A percentile compares a stretch with the other conserved stretches of the same genome.
Evolutionary conservation across 1,140 invertebrate genomes (phyloP).

Genomic region (Eulimnadia texana): DNA sequence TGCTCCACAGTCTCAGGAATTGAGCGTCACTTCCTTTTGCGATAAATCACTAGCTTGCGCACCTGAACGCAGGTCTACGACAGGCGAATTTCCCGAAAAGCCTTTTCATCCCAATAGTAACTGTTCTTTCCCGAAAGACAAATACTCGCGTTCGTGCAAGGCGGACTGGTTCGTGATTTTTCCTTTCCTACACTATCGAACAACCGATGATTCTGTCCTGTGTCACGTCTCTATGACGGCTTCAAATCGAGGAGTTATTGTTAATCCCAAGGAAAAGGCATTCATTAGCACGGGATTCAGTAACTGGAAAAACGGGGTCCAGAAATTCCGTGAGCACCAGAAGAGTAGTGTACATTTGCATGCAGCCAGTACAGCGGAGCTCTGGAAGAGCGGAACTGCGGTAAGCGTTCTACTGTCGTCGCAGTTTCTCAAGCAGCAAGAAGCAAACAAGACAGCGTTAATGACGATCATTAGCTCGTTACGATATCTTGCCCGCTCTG

Average conservation of each 20-base stretch:
- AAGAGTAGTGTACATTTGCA: not conserved
- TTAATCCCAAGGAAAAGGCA: not conserved
- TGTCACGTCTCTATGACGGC: too few relatives aligned
- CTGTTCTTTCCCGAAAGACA: too few relatives aligned
- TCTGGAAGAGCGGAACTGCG: not conserved
- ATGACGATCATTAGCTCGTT: not conserved
- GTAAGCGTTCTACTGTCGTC: not conserved
- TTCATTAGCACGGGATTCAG: not conserved
- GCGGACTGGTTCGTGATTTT: too few relatives aligned
- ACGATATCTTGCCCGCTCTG: not conserved
- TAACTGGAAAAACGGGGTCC: not conserved
- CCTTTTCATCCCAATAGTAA: too few relatives aligned
- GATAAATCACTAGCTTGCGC: too few relatives aligned
- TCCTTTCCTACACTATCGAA: too few relatives aligned
- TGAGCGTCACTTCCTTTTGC: too few relatives aligned
- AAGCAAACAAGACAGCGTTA: not conserved
- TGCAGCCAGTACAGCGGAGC: not conserved
- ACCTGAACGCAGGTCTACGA: too few relatives aligned
- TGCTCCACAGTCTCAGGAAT: too few relatives aligned
- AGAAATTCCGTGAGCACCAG: not conserved
- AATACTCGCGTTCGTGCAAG: too few relatives aligned
- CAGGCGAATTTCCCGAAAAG: too few relatives aligned
- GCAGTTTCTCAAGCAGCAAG: not conserved
- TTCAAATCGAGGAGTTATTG: not conserved
- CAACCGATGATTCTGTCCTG: too few relatives aligned